Evolutionary conservation across 2,113 vertebrate genomes (phyloP), one percentile per base, ranked within the genome.

Genomic region (Okapia johnstoni): DNA sequence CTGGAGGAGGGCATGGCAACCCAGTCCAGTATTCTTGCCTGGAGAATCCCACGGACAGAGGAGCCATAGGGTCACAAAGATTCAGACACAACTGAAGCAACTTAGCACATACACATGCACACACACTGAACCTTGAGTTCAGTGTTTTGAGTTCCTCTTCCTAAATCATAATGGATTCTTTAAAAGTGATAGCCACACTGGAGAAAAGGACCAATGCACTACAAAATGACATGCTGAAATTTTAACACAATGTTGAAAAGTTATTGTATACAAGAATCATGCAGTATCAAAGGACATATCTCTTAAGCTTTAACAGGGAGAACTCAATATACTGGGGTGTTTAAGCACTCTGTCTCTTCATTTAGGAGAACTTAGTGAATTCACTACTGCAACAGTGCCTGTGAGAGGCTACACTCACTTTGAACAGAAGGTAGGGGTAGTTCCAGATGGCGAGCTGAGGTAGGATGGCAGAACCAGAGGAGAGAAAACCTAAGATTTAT

Each of bases 151-250:
- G 85, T 61, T 30, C 55, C 26, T 95, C 40, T 94, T 90, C 61
- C 73, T 96, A 96, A 95, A 95, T 61, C 23, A 87, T 14, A 77
- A 7, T 7, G 46, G 84, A 36, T 73, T 76, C 91, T 89, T 96
- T 85, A 48, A 96, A 93, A 93, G 48, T 43, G 11, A 94, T 7
- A 95, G 70, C 19, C 23, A 88, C 43, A 66, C 26, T 85, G 23
- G 60, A 63, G 57, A 86, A 94, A 90, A 93, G 23, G 36, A 28
- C 46, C 50, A 30, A 48, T 2, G 30, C 6, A 80, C 28, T 92
- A 52, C 77, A 92, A 95, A 76, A 84, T 83, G 46, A 40, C 50
- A 93, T 60, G 86, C 43, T 88, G n/a, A 84, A 43, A 85, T 87
- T 93, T 94, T 88, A 81, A 80, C 21, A 25, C 17, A 28, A 83